phyloP scores from a whole-genome alignment of 2,113 vertebrate genomes.

The Sminthopsis crassicaudata region DNA sequence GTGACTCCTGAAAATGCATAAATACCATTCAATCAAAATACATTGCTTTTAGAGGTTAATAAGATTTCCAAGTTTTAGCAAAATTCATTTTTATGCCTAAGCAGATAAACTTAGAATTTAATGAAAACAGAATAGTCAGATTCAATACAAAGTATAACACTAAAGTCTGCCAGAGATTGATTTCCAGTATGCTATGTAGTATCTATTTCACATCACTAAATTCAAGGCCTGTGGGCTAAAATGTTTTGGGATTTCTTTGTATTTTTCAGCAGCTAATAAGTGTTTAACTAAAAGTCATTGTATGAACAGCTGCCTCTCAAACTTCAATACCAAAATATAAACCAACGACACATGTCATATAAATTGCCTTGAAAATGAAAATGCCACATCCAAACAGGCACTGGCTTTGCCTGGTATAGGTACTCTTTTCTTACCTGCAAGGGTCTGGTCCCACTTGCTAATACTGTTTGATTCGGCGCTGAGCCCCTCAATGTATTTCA shows the following conservation, averaged over 20 bases:
- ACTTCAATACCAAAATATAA: neutral
- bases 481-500: slow-evolving; percentile 98
- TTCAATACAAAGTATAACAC: slow-evolving; percentile 41
- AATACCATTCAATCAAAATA: slow-evolving; percentile 28
- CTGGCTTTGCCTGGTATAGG: neutral
- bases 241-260: slow-evolving; percentile 8
- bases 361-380: neutral
- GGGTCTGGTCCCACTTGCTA: slow-evolving; percentile 98
- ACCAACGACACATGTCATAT: neutral
- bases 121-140: slow-evolving; percentile 34
- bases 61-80: slow-evolving; percentile 38
- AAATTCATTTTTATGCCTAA: slow-evolving; percentile 28
- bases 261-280: slow-evolving; percentile 9
- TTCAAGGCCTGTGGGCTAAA: slow-evolving; percentile 29
- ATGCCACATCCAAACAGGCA: neutral
- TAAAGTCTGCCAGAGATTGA: slow-evolving; percentile 35
- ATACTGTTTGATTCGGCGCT: slow-evolving; percentile 93
- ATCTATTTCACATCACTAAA: neutral
- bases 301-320: neutral
- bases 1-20: slow-evolving; percentile 27
- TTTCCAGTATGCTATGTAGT: slow-evolving; percentile 22
- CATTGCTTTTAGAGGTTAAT: neutral
- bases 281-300: neutral
- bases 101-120: slow-evolving; percentile 17
- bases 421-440: slow-evolving; percentile 91